Evolutionary conservation across 2,113 vertebrate species (phyloP).

Genomic region (Sebastes fasciatus): DNA sequence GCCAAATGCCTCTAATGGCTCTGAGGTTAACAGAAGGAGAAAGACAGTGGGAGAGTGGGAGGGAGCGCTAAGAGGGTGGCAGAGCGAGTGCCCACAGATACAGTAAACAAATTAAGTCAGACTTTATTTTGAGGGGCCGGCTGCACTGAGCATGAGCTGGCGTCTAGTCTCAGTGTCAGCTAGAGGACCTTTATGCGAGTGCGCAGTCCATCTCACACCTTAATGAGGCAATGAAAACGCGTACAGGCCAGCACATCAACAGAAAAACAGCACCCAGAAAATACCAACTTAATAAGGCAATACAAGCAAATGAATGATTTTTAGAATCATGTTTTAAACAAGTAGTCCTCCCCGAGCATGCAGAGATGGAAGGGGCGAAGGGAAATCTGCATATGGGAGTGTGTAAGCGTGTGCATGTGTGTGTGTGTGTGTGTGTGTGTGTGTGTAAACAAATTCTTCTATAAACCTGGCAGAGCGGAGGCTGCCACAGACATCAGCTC

Average conservation of each 20-base stretch:
- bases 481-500: conserved; percentile 87
- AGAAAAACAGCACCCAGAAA: conserved; percentile 70
- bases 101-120: conserved; percentile 85
- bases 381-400: conserved; percentile 75
- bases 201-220: conserved; percentile 71
- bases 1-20: conserved; percentile 69
- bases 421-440: conserved; percentile 48
- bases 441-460: conserved; percentile 80
- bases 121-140: conserved; percentile 78
- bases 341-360: conserved; percentile 69
- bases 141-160: conserved; percentile 75
- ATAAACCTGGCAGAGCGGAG: conserved; percentile 88
- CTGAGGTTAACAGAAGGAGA: conserved; percentile 72
- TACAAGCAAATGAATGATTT: conserved; percentile 78
- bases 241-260: conserved; percentile 61
- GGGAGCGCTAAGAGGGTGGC: conserved; percentile 60
- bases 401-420: conserved; percentile 54
- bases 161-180: conserved; percentile 76
- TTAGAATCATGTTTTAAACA: conserved; percentile 78
- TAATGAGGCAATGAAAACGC: conserved; percentile 79
- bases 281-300: conserved; percentile 77
- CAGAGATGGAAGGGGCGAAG: conserved; percentile 71
- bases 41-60: conserved; percentile 55
- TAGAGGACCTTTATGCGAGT: conserved; percentile 72
- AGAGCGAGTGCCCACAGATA: conserved; percentile 72